A percentile compares a stretch with the other conserved stretches of the same genome.
phyloP scores from a whole-genome alignment of 2,888 invertebrate species.

The Tetragnatha montana region DNA sequence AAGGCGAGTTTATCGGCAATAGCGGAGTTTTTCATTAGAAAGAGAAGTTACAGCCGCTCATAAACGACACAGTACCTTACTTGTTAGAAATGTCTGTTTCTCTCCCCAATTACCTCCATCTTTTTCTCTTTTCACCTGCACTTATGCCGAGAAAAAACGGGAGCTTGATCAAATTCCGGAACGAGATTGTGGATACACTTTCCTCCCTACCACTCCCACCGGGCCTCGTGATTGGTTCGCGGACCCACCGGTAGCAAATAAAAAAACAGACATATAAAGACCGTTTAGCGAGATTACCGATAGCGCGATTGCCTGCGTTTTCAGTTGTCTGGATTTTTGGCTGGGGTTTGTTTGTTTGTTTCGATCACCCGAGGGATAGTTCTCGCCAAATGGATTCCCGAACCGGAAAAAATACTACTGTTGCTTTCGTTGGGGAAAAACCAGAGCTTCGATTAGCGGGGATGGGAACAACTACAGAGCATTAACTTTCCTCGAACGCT shows the following conservation, averaged over 20 bases:
- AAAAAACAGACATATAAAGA: constrained; percentile 12
- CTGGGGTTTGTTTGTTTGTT: constrained; percentile 4
- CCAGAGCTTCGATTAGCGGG: constrained; percentile 16
- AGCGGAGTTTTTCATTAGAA: too few relatives aligned
- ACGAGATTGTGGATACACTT: constrained; percentile 26
- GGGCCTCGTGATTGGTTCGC: constrained; percentile 43
- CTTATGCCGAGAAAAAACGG: not conserved
- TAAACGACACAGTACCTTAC: not conserved
- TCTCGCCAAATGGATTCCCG: constrained; percentile 43
- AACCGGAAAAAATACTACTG: constrained; percentile 9
- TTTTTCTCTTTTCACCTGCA: not conserved
- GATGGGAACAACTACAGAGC: not conserved
- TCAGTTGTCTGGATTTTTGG: constrained; percentile 3
- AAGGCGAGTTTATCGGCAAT: too few relatives aligned
- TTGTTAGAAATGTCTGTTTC: not conserved
- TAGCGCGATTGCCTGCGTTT: constrained; percentile 7
- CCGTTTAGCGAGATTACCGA: constrained; percentile 58
- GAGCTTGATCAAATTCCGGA: constrained; percentile 37
- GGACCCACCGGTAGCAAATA: not conserved
- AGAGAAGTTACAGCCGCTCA: not conserved
- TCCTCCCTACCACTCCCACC: not conserved
- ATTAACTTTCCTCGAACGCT: not conserved
- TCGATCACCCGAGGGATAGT: constrained; percentile 22
- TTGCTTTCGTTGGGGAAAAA: constrained; percentile 22
- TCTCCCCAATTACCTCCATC: not conserved